A percentile compares a stretch with the other conserved stretches of the same genome.
phyloP scores from a whole-genome alignment of 1,140 invertebrate genomes.

The Tetranychus cinnabarinus region DNA sequence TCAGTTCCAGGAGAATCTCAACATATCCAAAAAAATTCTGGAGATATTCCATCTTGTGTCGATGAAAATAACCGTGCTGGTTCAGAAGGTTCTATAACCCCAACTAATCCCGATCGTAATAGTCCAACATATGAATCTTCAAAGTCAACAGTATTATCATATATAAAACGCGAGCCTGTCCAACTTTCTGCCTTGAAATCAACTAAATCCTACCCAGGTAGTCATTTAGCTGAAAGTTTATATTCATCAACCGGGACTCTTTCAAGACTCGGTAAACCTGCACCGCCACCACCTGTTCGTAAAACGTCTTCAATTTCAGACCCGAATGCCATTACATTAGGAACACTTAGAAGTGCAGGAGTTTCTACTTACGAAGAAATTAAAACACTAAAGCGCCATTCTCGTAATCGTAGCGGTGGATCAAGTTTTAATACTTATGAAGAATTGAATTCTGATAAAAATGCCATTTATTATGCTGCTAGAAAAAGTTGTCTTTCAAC shows the following conservation, averaged over 20 bases:
- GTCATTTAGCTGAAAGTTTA: not conserved
- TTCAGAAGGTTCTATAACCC: constrained; percentile 4
- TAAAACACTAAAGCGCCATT: not conserved
- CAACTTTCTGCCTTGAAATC: not conserved
- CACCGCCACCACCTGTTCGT: constrained; percentile 7
- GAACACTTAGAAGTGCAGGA: constrained; percentile 4
- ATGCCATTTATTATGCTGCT: not conserved
- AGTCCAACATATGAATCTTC: not conserved
- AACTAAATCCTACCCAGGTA: not conserved
- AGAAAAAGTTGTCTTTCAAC: not conserved
- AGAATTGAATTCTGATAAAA: not conserved
- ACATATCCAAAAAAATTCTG: not conserved
- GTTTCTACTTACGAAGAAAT: constrained; percentile 6
- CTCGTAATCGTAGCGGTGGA: not conserved
- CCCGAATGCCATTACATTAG: constrained; percentile 10
- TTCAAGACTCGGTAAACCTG: not conserved
- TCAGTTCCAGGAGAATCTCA: too few relatives aligned
- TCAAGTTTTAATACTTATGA: not conserved
- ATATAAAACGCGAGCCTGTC: not conserved
- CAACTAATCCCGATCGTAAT: constrained; percentile 2
- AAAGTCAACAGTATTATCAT: not conserved
- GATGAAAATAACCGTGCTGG: not conserved
- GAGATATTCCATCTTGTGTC: not conserved
- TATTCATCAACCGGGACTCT: not conserved
- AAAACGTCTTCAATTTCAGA: constrained; percentile 7